These are phyloP conservation scores for Drosophila merina DNA, from an alignment of 2,888 invertebrate species.

Conservation along the genomic window DNA sequence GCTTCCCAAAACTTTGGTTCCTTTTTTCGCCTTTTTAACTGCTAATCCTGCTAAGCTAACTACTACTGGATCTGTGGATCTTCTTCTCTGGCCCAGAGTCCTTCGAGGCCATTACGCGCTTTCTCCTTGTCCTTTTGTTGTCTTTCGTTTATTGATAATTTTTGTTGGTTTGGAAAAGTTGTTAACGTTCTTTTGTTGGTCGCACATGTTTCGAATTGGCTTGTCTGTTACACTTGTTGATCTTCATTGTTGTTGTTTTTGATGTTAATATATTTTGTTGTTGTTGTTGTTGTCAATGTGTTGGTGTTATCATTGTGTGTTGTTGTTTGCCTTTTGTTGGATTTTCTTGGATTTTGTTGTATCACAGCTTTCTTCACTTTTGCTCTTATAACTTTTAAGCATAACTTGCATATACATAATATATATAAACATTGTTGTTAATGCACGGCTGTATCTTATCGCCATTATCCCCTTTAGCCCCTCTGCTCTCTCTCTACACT, in stretches of 20 bases:
- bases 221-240: constrained; percentile 50
- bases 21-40: not conserved
- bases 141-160: constrained; percentile 11
- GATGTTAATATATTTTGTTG: constrained; percentile 33
- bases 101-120: constrained; percentile 14
- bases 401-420: constrained; percentile 73
- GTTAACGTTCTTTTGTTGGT: constrained; percentile 76
- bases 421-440: constrained; percentile 62
- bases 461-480: constrained; percentile 12
- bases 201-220: constrained; percentile 77
- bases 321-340: constrained; percentile 49
- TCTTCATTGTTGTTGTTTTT: constrained; percentile 37
- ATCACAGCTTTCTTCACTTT: constrained; percentile 74
- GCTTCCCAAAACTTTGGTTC: constrained; percentile 25
- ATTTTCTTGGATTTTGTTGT: constrained; percentile 43
- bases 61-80: constrained; percentile 37
- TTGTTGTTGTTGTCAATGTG: constrained; percentile 33
- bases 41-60: constrained; percentile 55
- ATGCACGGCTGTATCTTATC: constrained; percentile 53
- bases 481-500: not conserved
- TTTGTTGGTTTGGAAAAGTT: constrained; percentile 56
- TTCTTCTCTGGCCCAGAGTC: not conserved
- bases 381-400: constrained; percentile 69
- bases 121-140: constrained; percentile 2
- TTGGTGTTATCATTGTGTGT: constrained; percentile 27